Evolutionary conservation across 2,113 vertebrate species (phyloP).

Genomic region (Erythrocercus mccallii): DNA sequence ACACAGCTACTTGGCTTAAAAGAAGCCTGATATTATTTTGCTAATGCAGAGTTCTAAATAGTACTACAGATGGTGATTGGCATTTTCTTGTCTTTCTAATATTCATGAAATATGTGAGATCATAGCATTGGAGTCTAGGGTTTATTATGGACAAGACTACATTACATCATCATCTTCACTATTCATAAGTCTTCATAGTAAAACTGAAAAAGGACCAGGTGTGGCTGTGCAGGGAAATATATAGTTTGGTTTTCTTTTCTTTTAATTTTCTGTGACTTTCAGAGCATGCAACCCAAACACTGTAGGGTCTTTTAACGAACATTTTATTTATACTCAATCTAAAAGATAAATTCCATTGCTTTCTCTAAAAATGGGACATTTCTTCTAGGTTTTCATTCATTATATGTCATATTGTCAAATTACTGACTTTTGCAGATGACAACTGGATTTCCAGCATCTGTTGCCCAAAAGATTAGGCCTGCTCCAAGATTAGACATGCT

Average conservation of each 20-base stretch:
- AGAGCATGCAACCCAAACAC: not conserved
- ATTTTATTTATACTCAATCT: not conserved
- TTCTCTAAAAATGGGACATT: not conserved
- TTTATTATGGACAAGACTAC: conserved; percentile 14
- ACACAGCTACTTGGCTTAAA: not conserved
- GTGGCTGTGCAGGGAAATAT: not conserved
- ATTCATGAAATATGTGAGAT: not conserved
- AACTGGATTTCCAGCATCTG: not conserved
- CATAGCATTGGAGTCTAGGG: not conserved
- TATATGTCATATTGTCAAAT: not conserved
- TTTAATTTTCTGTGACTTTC: not conserved
- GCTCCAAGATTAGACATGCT: too few relatives aligned
- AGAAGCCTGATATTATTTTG: not conserved
- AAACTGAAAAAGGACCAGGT: conserved; percentile 24
- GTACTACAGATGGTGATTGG: not conserved
- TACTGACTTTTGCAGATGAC: not conserved
- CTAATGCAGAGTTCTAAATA: not conserved
- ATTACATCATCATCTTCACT: conserved; percentile 12
- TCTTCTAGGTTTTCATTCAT: not conserved
- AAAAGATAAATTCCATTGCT: not conserved
- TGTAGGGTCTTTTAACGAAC: not conserved
- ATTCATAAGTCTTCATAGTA: not conserved
- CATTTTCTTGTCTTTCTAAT: conserved; percentile 7
- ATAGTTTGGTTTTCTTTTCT: not conserved
- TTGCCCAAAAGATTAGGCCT: not conserved